Conservation (phyloP, 2,113 vertebrate genomes). For the Planiliza haematocheilus region DNA sequence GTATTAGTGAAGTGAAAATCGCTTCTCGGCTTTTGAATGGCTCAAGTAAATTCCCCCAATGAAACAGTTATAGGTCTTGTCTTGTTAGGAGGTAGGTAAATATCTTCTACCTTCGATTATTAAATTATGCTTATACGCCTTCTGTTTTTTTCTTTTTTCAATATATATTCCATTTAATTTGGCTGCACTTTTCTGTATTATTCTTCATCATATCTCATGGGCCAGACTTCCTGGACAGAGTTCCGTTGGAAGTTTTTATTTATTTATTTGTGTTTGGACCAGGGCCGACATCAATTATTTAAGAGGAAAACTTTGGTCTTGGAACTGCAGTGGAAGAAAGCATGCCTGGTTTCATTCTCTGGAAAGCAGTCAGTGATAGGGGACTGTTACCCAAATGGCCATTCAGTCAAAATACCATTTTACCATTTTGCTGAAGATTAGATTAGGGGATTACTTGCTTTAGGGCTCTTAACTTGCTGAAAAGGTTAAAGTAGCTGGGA, state of each 20-base stretch:
- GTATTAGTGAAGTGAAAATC: too few species aligned
- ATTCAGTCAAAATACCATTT: conserved; percentile 26
- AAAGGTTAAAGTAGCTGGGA: conserved; percentile 16
- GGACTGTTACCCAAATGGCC: conserved; percentile 15
- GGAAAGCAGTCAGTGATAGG: not conserved
- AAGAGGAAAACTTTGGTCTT: too few species aligned
- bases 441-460: too few species aligned
- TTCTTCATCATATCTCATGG: too few species aligned
- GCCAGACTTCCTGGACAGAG: not conserved
- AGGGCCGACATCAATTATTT: not conserved
- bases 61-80: too few species aligned
- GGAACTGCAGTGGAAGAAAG: not conserved
- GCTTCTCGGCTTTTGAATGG: not conserved
- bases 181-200: not conserved
- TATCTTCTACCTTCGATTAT: too few species aligned
- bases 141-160: not conserved
- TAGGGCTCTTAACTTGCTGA: conserved; percentile 21
- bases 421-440: conserved; percentile 15
- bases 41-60: not conserved
- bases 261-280: not conserved
- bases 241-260: not conserved
- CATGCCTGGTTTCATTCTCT: not conserved
- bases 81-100: too few species aligned
- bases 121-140: too few species aligned
- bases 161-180: not conserved